A percentile compares a stretch with the other conserved stretches of the same genome.
phyloP scores from a whole-genome alignment of 2,888 invertebrate species.

The Brachypalpus laphriformis region DNA sequence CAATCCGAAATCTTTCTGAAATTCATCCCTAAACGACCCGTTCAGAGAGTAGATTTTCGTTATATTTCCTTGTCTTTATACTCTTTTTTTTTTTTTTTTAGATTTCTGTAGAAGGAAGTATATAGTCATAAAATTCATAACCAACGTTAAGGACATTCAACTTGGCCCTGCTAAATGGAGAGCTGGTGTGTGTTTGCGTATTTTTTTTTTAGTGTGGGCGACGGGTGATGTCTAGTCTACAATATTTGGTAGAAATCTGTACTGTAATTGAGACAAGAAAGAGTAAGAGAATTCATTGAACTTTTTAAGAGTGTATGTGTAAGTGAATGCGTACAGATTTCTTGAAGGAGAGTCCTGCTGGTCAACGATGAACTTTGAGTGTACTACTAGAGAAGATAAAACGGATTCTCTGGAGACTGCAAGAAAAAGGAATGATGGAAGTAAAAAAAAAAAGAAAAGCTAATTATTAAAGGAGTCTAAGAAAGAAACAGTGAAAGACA shows the following conservation, averaged over 20 bases:
- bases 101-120: constrained; percentile 45
- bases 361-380: constrained; percentile 23
- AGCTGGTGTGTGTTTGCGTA: constrained; percentile 8
- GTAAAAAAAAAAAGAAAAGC: neutral
- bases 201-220: neutral
- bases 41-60: constrained; percentile 51
- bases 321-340: constrained; percentile 24
- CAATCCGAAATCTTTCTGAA: constrained; percentile 37
- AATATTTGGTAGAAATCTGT: constrained; percentile 55
- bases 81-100: constrained; percentile 16
- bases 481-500: neutral
- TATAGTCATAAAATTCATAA: constrained; percentile 63
- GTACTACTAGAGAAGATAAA: neutral
- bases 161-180: constrained; percentile 57
- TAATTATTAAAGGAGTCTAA: neutral
- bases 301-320: constrained; percentile 7
- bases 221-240: constrained; percentile 55
- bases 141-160: constrained; percentile 70
- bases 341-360: neutral
- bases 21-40: constrained; percentile 52
- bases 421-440: neutral
- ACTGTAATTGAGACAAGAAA: constrained; percentile 57
- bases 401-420: neutral
- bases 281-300: constrained; percentile 46
- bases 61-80: constrained; percentile 42